These are phyloP conservation scores for Stenodema calcarata DNA, from an alignment of 2,888 invertebrate genomes.

Conservation along the genomic window DNA sequence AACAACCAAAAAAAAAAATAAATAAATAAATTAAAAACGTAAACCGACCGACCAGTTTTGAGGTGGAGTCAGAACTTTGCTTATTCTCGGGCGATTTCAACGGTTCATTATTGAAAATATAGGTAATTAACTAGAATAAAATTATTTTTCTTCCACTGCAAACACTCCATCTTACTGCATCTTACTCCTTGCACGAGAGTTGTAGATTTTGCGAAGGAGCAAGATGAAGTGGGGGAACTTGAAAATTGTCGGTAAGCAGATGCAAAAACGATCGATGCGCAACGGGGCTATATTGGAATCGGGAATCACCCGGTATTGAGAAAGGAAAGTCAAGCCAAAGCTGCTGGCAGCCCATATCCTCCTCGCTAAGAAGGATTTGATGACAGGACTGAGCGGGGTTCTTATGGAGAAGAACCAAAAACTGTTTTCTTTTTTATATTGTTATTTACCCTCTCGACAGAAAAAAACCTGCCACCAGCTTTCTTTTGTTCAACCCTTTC, in stretches of 20 bases:
- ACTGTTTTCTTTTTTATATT: not conserved
- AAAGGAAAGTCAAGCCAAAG: not conserved
- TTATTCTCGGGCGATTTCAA: too few relatives aligned
- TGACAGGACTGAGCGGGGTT: conserved; percentile 5
- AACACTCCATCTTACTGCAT: too few relatives aligned
- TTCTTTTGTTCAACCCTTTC: not conserved
- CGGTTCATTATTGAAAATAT: too few relatives aligned
- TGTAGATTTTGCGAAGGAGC: not conserved
- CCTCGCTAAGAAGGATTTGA: conserved; percentile 27
- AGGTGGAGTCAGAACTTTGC: too few relatives aligned
- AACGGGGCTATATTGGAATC: conserved; percentile 5
- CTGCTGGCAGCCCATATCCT: conserved; percentile 8
- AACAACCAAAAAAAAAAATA: too few relatives aligned
- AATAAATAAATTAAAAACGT: too few relatives aligned
- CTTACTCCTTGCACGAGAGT: not conserved
- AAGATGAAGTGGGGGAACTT: conserved; percentile 1
- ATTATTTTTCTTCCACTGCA: too few relatives aligned
- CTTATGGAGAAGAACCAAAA: not conserved
- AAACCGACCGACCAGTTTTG: too few relatives aligned
- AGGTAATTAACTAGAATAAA: too few relatives aligned
- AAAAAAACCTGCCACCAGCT: not conserved
- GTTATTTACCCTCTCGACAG: not conserved
- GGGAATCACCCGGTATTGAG: not conserved
- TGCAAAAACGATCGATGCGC: conserved; percentile 5
- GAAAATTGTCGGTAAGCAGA: conserved; percentile 25